phyloP scores from a whole-genome alignment of 2,113 vertebrate species.

The Phalacrocorax aristotelis region DNA sequence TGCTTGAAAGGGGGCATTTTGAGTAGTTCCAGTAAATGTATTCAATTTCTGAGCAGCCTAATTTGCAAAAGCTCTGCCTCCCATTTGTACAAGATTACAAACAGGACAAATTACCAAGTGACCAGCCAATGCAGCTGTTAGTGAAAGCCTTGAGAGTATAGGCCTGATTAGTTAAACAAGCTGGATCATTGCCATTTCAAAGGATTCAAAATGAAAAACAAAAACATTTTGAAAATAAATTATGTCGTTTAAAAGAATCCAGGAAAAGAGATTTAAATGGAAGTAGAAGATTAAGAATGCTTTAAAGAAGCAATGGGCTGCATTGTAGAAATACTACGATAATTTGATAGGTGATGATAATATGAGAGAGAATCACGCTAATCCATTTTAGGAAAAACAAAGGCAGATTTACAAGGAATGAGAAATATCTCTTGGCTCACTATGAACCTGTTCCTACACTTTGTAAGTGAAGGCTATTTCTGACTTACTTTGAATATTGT shows the following conservation, averaged over 20 bases:
- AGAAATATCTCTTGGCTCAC: background rate
- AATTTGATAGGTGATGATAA: background rate
- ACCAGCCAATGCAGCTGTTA: background rate
- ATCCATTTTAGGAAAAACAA: background rate
- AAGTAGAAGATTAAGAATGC: background rate
- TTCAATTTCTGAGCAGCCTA: background rate
- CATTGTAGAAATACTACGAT: background rate
- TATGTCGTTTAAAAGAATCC: background rate
- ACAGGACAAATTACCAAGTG: background rate
- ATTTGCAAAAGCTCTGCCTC: background rate
- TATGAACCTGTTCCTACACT: background rate
- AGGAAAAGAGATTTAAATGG: background rate
- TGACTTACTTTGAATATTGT: background rate
- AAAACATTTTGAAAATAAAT: background rate
- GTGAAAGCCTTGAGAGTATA: background rate
- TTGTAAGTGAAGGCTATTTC: background rate
- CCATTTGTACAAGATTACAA: background rate
- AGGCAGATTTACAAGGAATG: background rate
- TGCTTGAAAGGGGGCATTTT: background rate
- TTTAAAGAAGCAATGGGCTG: background rate
- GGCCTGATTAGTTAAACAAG: background rate
- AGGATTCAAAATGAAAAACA: constrained; percentile 8
- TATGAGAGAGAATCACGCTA: background rate
- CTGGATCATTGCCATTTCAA: background rate
- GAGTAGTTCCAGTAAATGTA: background rate